These are phyloP conservation scores for Karalla daura DNA, from an alignment of 2,797 vertebrate genomes.

Conservation along the genomic window DNA sequence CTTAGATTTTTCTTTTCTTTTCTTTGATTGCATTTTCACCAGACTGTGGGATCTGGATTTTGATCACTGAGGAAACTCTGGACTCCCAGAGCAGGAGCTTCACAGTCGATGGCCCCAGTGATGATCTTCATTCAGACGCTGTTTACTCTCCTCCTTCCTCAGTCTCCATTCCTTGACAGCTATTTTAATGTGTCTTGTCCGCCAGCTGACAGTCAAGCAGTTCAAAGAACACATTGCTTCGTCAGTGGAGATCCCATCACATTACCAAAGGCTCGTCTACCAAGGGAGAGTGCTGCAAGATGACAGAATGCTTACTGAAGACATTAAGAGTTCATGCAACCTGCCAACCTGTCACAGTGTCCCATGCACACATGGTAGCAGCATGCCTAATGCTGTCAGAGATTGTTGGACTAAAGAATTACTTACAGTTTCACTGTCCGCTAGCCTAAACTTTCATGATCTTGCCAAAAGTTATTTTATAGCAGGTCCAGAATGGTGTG, in stretches of 20 bases:
- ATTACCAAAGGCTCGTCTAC: conserved; percentile 91
- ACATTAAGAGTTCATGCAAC: too few relatives aligned
- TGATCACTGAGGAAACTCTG: conserved; percentile 89
- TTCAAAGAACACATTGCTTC: conserved; percentile 90
- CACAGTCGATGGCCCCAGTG: conserved; percentile 85
- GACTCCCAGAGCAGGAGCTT: conserved; percentile 89
- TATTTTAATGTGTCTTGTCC: conserved; percentile 1
- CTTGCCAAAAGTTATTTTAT: too few relatives aligned
- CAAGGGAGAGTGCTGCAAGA: conserved; percentile 91
- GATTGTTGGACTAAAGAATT: too few relatives aligned
- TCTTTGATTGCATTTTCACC: too few relatives aligned
- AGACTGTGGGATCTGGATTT: conserved; percentile 72
- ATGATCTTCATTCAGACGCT: conserved; percentile 60
- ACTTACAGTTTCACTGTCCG: too few relatives aligned
- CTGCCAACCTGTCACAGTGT: background rate
- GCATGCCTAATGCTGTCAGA: too few relatives aligned
- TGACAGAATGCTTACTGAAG: conserved; percentile 87
- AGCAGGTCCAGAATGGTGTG: too few relatives aligned
- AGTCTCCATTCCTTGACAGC: background rate
- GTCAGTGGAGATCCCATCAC: conserved; percentile 86
- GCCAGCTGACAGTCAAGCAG: conserved; percentile 88
- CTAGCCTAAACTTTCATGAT: too few relatives aligned
- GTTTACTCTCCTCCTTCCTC: background rate
- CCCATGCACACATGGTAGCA: background rate
- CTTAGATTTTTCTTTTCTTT: too few relatives aligned